Percentiles rank a stretch among this genome's conserved stretches.
phyloP scores from a whole-genome alignment of 1,140 invertebrate species.

The Parapsyche elsis region DNA sequence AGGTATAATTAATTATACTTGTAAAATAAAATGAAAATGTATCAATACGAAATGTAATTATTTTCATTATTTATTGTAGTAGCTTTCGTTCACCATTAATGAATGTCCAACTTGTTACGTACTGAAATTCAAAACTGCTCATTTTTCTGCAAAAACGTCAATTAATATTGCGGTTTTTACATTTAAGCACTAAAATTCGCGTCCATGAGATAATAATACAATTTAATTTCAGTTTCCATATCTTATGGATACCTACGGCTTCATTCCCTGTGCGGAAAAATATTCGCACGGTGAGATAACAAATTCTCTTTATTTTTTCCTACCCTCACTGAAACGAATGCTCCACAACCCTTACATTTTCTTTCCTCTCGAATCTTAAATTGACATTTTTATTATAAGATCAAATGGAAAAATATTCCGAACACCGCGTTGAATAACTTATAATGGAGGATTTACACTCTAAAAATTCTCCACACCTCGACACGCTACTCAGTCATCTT shows the following conservation, averaged over 20 bases:
- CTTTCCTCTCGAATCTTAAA: not conserved
- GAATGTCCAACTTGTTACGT: too few species aligned
- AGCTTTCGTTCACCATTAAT: too few species aligned
- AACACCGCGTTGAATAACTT: not conserved
- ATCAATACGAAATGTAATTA: conserved; percentile 3
- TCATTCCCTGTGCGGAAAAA: not conserved
- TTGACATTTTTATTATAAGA: conserved; percentile 20
- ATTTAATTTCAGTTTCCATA: too few species aligned
- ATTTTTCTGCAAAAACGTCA: too few species aligned
- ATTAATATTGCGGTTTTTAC: too few species aligned
- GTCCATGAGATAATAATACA: too few species aligned
- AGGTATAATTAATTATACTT: conserved; percentile 4
- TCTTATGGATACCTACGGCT: too few species aligned
- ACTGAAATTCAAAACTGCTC: too few species aligned
- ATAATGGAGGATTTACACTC: not conserved
- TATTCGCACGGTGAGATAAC: not conserved
- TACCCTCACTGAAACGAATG: not conserved
- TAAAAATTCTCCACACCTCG: not conserved
- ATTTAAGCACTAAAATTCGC: too few species aligned
- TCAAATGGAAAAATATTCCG: not conserved
- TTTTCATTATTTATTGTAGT: not conserved
- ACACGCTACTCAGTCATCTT: not conserved
- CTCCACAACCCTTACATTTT: not conserved
- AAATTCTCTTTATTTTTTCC: not conserved
- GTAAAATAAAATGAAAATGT: conserved; percentile 17